phyloP scores from a whole-genome alignment of 23 tunicate species.

The Aplidium turbinatum region DNA sequence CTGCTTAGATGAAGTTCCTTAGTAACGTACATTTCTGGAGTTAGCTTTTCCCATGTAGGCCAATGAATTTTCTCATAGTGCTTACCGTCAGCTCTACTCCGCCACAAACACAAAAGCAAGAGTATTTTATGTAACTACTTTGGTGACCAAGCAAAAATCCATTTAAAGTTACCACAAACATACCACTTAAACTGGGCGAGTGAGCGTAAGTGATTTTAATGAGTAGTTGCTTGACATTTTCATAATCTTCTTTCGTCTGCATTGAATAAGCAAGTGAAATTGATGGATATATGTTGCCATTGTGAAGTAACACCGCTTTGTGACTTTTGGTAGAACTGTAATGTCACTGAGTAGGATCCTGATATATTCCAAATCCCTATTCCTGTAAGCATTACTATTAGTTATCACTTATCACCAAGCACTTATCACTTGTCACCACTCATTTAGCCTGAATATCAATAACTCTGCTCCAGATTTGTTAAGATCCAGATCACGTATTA shows the following conservation, averaged over 20 bases:
- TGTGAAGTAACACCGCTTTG: constrained; percentile 23
- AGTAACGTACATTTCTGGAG: too few species aligned
- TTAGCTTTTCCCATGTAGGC: too few species aligned
- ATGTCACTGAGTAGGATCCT: constrained; percentile 25
- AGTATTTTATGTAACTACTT: constrained; percentile 21
- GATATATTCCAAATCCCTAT: constrained; percentile 21
- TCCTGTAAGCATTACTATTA: too few species aligned
- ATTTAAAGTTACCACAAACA: constrained; percentile 26
- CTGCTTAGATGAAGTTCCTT: too few species aligned
- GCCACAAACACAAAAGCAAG: constrained; percentile 41
- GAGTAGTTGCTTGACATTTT: constrained; percentile 33
- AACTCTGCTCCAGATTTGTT: too few species aligned
- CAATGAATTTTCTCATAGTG: too few species aligned
- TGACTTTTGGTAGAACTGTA: constrained; percentile 41
- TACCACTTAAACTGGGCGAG: constrained; percentile 34
- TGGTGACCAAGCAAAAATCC: constrained; percentile 34
- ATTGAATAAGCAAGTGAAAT: constrained; percentile 28
- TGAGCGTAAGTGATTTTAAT: constrained; percentile 13
- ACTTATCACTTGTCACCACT: too few species aligned
- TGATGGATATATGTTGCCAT: constrained; percentile 38
- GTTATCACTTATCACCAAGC: too few species aligned
- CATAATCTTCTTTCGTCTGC: constrained; percentile 28
- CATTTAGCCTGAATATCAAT: too few species aligned
- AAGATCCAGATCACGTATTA: too few species aligned
- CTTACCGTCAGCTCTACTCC: constrained; percentile 27